Percentiles rank a stretch among this genome's conserved stretches.
Conservation (phyloP, 2,113 vertebrate species). For the Bos javanicus region DNA sequence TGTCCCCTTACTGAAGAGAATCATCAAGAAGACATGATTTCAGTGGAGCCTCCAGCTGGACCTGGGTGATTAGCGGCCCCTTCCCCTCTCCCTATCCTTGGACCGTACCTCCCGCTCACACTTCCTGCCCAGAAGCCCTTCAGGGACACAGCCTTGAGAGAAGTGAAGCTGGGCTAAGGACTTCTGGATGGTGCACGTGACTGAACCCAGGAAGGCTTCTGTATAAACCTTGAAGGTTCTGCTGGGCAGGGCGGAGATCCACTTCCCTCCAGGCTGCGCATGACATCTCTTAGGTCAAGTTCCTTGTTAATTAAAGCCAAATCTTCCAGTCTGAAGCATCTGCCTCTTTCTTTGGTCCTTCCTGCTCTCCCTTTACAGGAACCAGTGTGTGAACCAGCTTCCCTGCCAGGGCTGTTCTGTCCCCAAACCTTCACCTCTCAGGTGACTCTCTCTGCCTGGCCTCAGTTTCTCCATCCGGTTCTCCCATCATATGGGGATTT, state of each 20-base stretch:
- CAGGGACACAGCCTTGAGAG: background rate
- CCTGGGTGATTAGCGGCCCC: accelerated
- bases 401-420: background rate
- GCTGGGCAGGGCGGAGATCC: background rate
- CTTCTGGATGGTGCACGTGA: background rate
- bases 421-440: background rate
- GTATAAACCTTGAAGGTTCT: background rate
- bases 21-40: background rate
- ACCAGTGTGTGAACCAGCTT: background rate
- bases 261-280: background rate
- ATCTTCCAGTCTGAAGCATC: accelerated
- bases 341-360: background rate
- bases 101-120: background rate
- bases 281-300: background rate
- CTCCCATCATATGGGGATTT: background rate
- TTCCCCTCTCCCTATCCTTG: background rate
- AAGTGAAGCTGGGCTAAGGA: accelerated
- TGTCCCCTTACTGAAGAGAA: background rate
- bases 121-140: background rate
- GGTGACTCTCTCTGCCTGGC: background rate
- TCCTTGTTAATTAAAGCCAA: background rate
- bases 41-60: background rate
- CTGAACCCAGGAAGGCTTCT: background rate
- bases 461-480: background rate
- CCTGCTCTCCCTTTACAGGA: background rate